These are phyloP conservation scores for Macrophya alboannulata DNA, from an alignment of 2,888 invertebrate species.

Conservation along the genomic window DNA sequence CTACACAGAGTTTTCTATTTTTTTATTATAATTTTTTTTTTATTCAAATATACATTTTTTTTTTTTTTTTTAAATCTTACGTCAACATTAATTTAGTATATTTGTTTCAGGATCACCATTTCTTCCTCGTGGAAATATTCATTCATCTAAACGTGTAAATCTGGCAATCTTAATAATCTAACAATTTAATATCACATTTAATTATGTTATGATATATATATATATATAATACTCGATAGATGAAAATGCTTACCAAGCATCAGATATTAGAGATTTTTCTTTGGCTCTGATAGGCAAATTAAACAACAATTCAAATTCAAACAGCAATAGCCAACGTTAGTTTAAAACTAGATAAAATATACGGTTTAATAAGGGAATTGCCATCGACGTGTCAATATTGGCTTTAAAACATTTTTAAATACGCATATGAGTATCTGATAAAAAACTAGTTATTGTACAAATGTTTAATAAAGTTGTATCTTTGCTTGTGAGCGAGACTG, in stretches of 20 bases:
- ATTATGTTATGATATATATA: constrained; percentile 40
- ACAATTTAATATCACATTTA: background rate
- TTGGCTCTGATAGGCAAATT: constrained; percentile 65
- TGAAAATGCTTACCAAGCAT: constrained; percentile 62
- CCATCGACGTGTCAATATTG: background rate
- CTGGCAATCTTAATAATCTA: background rate
- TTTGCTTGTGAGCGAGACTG: background rate
- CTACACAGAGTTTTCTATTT: background rate
- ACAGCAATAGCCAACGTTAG: constrained; percentile 66
- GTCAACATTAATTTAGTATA: background rate
- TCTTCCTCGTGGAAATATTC: background rate
- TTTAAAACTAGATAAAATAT: background rate
- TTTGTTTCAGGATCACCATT: constrained; percentile 43
- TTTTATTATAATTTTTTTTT: background rate
- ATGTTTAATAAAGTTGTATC: constrained; percentile 1
- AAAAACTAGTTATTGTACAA: constrained; percentile 24
- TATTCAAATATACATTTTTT: background rate
- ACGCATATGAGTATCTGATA: constrained; percentile 23
- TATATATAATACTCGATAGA: constrained; percentile 66
- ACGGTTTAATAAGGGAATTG: background rate
- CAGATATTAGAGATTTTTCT: constrained; percentile 64
- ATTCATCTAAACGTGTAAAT: background rate
- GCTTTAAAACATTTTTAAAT: background rate
- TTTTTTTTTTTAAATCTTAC: too few species aligned
- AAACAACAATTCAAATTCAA: constrained; percentile 64